Percentiles rank a stretch among this genome's conserved stretches.
phyloP scores from a whole-genome alignment of 2,797 vertebrate species.

The Babyrousa celebensis region DNA sequence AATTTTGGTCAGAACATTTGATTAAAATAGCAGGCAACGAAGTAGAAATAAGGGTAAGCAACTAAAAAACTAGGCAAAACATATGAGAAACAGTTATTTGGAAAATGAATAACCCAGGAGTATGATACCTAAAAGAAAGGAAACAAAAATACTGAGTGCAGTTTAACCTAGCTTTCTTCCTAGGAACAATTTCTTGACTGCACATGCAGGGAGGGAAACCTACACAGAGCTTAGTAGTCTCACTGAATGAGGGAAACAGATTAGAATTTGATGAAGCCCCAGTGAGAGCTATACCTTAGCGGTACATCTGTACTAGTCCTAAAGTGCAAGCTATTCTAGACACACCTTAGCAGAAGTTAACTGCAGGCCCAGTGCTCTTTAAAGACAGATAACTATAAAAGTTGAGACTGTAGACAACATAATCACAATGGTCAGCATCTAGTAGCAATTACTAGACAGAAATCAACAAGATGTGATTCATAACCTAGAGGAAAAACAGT shows the following conservation, averaged over 20 bases:
- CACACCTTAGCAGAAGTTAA: background rate
- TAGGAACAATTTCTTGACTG: background rate
- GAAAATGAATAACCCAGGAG: slow-evolving; percentile 1
- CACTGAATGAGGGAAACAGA: background rate
- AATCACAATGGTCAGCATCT: background rate
- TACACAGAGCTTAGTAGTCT: background rate
- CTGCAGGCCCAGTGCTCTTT: background rate
- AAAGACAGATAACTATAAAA: background rate
- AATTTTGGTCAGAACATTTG: slow-evolving; percentile 7
- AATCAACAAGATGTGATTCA: slow-evolving; percentile 28
- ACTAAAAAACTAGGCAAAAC: background rate
- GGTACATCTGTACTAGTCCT: background rate
- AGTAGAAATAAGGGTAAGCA: slow-evolving; percentile 13
- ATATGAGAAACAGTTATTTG: background rate
- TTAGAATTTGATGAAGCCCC: background rate
- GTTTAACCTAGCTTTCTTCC: background rate
- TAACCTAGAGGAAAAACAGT: slow-evolving; percentile 15
- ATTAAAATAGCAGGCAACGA: slow-evolving; percentile 19
- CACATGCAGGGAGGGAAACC: background rate
- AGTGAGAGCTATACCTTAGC: background rate
- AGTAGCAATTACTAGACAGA: slow-evolving; percentile 45
- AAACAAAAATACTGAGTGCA: background rate
- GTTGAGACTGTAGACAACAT: background rate
- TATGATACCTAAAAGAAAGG: background rate
- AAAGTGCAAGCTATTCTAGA: background rate